phyloP scores from a whole-genome alignment of 2,113 vertebrate genomes.

The Eclectus roratus region DNA sequence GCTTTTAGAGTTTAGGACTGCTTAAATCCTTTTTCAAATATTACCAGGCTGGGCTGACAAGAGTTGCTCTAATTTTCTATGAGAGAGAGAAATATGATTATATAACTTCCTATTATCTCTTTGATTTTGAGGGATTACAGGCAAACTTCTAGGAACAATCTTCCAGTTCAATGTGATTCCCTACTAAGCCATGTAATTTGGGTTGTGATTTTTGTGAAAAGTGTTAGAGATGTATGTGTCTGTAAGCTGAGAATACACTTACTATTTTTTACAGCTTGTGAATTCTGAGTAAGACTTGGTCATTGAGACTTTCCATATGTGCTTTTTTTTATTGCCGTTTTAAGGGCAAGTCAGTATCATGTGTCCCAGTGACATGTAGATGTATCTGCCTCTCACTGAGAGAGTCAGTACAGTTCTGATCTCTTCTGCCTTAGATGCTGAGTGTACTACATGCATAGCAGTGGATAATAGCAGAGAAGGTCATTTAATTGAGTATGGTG shows the following conservation, averaged over 20 bases:
- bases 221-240: fast-evolving
- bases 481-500: not conserved
- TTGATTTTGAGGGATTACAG: not conserved
- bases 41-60: not conserved
- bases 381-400: not conserved
- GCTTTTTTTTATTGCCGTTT: not conserved
- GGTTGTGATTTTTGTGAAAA: not conserved
- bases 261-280: not conserved
- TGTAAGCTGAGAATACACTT: not conserved
- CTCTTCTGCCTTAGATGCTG: not conserved
- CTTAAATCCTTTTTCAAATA: not conserved
- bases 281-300: not conserved
- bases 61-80: not conserved
- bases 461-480: not conserved
- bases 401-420: not conserved
- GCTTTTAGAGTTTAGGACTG: not conserved
- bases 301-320: not conserved
- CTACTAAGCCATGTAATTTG: not conserved
- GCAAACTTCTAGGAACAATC: not conserved
- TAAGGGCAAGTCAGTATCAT: not conserved
- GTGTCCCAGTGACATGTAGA: not conserved
- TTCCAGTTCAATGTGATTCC: not conserved
- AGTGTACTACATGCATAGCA: not conserved
- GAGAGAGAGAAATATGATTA: not conserved
- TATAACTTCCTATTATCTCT: not conserved